phyloP scores from a whole-genome alignment of 2,113 vertebrate species.

The Ptilorrhoa leucosticta region DNA sequence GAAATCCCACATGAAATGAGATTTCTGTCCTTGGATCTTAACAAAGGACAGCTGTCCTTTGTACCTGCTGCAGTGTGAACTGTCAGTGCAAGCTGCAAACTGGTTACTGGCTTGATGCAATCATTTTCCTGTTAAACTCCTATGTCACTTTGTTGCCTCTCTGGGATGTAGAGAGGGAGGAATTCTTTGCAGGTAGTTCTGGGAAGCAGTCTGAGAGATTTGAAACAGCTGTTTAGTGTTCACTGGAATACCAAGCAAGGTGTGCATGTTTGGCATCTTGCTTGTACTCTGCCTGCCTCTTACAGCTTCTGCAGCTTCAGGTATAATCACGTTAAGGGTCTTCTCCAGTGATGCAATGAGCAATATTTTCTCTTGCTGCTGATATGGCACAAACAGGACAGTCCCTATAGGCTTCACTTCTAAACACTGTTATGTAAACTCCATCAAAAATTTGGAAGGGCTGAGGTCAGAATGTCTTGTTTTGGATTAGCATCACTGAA shows the following conservation, averaged over 20 bases:
- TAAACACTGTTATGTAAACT: background rate
- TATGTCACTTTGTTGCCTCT: background rate
- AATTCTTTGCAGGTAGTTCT: background rate
- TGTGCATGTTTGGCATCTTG: background rate
- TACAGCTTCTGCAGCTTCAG: background rate
- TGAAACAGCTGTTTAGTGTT: background rate
- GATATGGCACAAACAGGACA: background rate
- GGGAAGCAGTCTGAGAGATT: background rate
- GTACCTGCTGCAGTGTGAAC: fast-evolving
- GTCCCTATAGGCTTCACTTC: background rate
- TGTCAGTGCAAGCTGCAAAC: background rate
- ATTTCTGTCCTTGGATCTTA: background rate
- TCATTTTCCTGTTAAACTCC: background rate
- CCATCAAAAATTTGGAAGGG: background rate
- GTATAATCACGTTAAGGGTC: background rate
- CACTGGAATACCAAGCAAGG: background rate
- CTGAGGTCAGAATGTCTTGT: background rate
- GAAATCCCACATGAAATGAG: background rate
- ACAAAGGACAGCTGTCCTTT: background rate
- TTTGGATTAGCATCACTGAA: background rate
- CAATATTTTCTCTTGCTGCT: background rate
- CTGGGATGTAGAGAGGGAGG: background rate
- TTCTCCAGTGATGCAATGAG: background rate
- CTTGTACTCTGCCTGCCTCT: background rate
- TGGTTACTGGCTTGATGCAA: background rate